Evolutionary conservation across 2,113 vertebrate genomes (phyloP), one percentile per base, ranked within the genome.

Genomic region (Cheirogaleus medius): DNA sequence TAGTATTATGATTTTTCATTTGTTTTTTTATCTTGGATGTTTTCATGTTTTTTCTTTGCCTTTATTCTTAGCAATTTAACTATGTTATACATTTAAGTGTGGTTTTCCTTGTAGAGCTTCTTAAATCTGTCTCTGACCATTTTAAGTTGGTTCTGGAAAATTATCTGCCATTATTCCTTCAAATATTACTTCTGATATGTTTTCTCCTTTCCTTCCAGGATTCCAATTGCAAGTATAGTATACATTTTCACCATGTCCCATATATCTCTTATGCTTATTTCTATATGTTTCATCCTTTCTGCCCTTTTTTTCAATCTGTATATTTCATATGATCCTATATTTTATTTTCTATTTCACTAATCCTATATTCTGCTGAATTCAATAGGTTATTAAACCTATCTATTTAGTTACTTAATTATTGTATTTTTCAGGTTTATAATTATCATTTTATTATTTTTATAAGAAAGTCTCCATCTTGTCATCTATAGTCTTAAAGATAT

Each of bases 131-230:
- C 15, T 34, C 23, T 42, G 71, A 6, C 58, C 60, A 13, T 54
- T 12, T 58, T 91, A 10, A 54, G 6, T 21, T 93, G 39, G 49
- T 87, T 87, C 49, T n/a, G 21, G 34, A 76, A 76, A 87, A 49
- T 76, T 96, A 14, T 81, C 63, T 87, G 37, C 20, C 68, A 80
- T 84, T 92, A 49, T 34, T 92, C 88, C 60, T 39, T 94, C 32
- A 47, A 34, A 90, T 73, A 73, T 73, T 73, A 49, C 32, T 93
- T 81, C 23, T 44, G 29, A 93, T 3, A 5, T 87, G 9, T 64
- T 47, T 10, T 89, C 3, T 56, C n/a, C 23, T 80, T 88, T 82
- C 0, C 49, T 83, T 82, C 27, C 11, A 87, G 39, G 25, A 69
- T 54, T 82, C 7, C 42, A 77, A 15, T 18, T 77, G 5, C 42